phyloP scores from a whole-genome alignment of 2,888 invertebrate species.

The Dryobotodes eremita region DNA sequence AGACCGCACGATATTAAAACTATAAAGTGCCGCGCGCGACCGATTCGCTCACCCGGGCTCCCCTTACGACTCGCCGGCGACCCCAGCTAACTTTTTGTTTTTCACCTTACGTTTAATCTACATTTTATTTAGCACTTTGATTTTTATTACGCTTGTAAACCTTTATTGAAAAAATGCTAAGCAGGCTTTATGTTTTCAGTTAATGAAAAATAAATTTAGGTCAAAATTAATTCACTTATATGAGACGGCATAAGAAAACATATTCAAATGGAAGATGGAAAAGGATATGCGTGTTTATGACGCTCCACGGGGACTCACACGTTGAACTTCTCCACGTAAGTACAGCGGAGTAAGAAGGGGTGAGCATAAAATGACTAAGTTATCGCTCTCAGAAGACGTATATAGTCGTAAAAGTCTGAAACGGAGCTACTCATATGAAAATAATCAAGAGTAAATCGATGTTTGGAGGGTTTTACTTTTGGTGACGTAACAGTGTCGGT shows the following conservation, averaged over 20 bases:
- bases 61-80: slow-evolving; percentile 70
- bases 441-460: slow-evolving; percentile 88
- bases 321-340: slow-evolving; percentile 85
- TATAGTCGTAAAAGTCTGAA: slow-evolving; percentile 87
- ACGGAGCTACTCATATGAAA: slow-evolving; percentile 86
- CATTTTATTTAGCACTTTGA: slow-evolving; percentile 77
- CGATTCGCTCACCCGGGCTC: slow-evolving; percentile 76
- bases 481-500: slow-evolving; percentile 64
- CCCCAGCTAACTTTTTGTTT: slow-evolving; percentile 75
- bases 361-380: slow-evolving; percentile 90
- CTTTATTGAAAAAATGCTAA: slow-evolving; percentile 74
- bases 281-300: slow-evolving; percentile 88
- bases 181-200: slow-evolving; percentile 64
- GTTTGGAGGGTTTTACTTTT: slow-evolving; percentile 71
- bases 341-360: slow-evolving; percentile 84
- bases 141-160: slow-evolving; percentile 75
- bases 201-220: slow-evolving; percentile 69
- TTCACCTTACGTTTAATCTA: slow-evolving; percentile 74
- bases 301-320: slow-evolving; percentile 84
- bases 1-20: slow-evolving; percentile 89
- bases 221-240: slow-evolving; percentile 63
- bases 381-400: slow-evolving; percentile 89
- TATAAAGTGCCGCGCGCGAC: slow-evolving; percentile 87
- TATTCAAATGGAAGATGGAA: slow-evolving; percentile 86
- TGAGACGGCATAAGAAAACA: slow-evolving; percentile 74